phyloP scores from a whole-genome alignment of 2,888 invertebrate genomes.

The Anodontia alba region DNA sequence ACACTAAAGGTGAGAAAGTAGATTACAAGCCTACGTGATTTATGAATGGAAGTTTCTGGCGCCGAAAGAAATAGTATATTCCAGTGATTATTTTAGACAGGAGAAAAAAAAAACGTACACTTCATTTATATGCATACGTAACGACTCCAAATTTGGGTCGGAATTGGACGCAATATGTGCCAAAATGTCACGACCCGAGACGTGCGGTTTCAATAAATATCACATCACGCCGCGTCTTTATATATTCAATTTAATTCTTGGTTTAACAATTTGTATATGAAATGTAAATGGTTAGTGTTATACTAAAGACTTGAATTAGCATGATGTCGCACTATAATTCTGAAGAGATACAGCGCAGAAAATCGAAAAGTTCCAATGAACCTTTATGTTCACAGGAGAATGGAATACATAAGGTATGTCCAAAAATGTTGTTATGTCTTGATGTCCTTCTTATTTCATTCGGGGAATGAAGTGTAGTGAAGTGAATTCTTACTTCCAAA shows the following conservation, averaged over 20 bases:
- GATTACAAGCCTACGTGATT: slow-evolving; percentile 1
- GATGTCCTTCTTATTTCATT: no score
- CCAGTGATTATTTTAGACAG: not conserved
- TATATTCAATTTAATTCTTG: not conserved
- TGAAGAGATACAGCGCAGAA: not conserved
- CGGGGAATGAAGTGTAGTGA: no score
- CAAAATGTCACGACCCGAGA: slow-evolving; percentile 1
- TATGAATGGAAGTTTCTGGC: slow-evolving; percentile 3
- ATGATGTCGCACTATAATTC: slow-evolving; percentile 5
- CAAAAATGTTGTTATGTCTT: not conserved
- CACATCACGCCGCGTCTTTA: not conserved
- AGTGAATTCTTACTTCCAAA: no score
- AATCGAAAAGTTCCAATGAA: not conserved
- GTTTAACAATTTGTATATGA: not conserved
- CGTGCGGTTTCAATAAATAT: not conserved
- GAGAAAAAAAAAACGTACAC: not conserved
- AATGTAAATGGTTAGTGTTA: not conserved
- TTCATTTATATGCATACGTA: not conserved
- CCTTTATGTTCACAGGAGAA: not conserved
- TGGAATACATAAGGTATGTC: not conserved
- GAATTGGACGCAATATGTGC: not conserved
- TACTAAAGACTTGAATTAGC: not conserved
- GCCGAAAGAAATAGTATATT: not conserved
- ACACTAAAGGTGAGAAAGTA: not conserved
- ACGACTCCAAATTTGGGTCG: not conserved